phyloP scores from a whole-genome alignment of 2,113 vertebrate species.

The Aegithalos caudatus region DNA sequence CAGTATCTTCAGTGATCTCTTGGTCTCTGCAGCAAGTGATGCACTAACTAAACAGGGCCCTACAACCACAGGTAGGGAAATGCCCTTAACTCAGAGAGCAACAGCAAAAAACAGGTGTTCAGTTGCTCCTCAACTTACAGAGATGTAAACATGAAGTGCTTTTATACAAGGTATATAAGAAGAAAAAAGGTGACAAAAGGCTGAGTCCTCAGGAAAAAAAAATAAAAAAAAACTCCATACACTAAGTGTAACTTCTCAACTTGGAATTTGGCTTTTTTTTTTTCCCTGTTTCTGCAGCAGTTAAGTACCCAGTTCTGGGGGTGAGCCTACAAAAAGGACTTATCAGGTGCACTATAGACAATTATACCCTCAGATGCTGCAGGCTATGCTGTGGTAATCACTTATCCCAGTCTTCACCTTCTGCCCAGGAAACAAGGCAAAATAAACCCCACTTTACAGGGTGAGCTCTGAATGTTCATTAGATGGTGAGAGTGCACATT shows the following conservation, averaged over 20 bases:
- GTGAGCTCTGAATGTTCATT: not conserved
- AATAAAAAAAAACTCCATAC: too few species aligned
- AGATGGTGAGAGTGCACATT: not conserved
- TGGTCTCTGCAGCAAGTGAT: not conserved
- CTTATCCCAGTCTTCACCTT: not conserved
- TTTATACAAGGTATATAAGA: not conserved
- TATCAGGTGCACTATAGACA: not conserved
- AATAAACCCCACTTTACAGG: fast-evolving
- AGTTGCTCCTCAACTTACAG: not conserved
- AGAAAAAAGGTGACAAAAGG: not conserved
- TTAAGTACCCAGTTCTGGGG: not conserved
- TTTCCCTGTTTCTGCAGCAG: not conserved
- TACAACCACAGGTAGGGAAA: fast-evolving
- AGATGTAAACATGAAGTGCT: not conserved
- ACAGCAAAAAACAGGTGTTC: not conserved
- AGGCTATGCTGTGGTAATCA: not conserved
- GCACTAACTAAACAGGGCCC: not conserved
- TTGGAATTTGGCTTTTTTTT: not conserved
- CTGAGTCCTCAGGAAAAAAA: not conserved
- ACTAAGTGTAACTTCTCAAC: not conserved
- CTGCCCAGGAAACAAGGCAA: not conserved
- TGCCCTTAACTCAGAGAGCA: not conserved
- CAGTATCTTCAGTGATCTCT: not conserved
- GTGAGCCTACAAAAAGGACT: not conserved
- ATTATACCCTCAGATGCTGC: not conserved